A percentile compares a stretch with the other conserved stretches of the same genome.
phyloP scores from a whole-genome alignment of 2,797 vertebrate genomes.

The Taeniopygia guttata region DNA sequence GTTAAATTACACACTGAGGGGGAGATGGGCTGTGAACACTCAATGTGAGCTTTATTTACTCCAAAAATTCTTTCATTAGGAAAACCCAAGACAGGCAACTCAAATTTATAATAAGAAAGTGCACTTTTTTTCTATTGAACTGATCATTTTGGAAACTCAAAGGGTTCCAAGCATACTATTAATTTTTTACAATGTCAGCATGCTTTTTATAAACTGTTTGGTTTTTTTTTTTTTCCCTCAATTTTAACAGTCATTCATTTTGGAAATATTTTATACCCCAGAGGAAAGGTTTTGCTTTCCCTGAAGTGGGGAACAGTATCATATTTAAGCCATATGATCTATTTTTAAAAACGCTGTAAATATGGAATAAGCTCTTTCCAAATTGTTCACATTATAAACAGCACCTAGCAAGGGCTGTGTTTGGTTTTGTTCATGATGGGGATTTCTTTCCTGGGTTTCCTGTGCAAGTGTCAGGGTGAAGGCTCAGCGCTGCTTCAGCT shows the following conservation, averaged over 20 bases:
- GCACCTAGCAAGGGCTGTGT: not conserved
- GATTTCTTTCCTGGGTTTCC: not conserved
- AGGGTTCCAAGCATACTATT: slow-evolving; percentile 65
- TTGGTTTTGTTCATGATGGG: slow-evolving; percentile 4
- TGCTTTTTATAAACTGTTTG: slow-evolving; percentile 66
- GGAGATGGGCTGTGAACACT: slow-evolving; percentile 29
- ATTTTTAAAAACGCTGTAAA: slow-evolving; percentile 62
- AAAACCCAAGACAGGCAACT: slow-evolving; percentile 63
- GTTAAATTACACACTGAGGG: slow-evolving; percentile 60
- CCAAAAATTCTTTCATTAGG: slow-evolving; percentile 45
- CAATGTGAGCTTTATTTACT: slow-evolving; percentile 40
- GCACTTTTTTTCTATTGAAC: not conserved
- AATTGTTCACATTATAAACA: slow-evolving; percentile 11
- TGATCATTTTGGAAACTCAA: slow-evolving; percentile 53
- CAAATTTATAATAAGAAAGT: slow-evolving; percentile 60
- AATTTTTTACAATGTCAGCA: slow-evolving; percentile 70
- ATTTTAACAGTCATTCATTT: slow-evolving; percentile 48
- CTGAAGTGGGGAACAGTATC: slow-evolving; percentile 45
- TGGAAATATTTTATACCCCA: slow-evolving; percentile 66
- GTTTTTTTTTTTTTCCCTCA: not conserved
- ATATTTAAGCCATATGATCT: slow-evolving; percentile 65
- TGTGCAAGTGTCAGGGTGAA: not conserved
- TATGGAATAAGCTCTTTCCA: slow-evolving; percentile 39
- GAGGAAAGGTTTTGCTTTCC: slow-evolving; percentile 59
- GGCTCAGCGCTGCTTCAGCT: not conserved